phyloP scores from a whole-genome alignment of 1,140 invertebrate genomes.

The Drosophila sucinea region DNA sequence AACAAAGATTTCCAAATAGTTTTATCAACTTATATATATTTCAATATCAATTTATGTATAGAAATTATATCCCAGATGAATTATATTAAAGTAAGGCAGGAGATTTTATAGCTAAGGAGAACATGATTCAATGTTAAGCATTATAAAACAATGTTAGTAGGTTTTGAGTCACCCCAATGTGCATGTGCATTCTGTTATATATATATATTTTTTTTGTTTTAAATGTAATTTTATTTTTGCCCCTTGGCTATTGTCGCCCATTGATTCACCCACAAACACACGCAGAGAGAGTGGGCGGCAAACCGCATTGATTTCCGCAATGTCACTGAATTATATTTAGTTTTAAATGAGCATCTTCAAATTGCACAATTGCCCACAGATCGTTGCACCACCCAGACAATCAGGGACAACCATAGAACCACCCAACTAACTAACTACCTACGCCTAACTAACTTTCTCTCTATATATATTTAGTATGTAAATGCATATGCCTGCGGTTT shows the following conservation, averaged over 20 bases:
- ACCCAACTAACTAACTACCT: too few relatives aligned
- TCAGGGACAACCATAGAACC: too few relatives aligned
- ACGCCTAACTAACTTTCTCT: not conserved
- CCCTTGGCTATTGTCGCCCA: constrained; percentile 24
- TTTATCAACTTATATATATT: too few relatives aligned
- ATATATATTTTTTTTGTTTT: constrained; percentile 31
- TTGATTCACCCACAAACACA: constrained; percentile 10
- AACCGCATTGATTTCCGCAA: constrained; percentile 57
- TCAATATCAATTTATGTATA: too few relatives aligned
- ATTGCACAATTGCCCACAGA: constrained; percentile 5
- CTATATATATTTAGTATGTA: constrained; percentile 1
- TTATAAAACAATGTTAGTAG: too few relatives aligned
- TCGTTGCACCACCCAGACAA: too few relatives aligned
- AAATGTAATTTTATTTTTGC: constrained; percentile 2
- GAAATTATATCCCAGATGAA: too few relatives aligned
- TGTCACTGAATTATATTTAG: constrained; percentile 53
- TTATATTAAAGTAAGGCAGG: too few relatives aligned
- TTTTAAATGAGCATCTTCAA: constrained; percentile 44
- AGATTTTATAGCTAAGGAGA: too few relatives aligned
- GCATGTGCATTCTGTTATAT: too few relatives aligned
- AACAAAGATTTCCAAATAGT: too few relatives aligned
- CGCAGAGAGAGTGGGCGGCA: not conserved
- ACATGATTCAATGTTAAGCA: too few relatives aligned
- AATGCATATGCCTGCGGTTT: constrained; percentile 7
- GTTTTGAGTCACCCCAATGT: not conserved